Percentiles rank a stretch among this genome's conserved stretches.
These are phyloP conservation scores for Drosophila longiperda DNA, from an alignment of 2,888 invertebrate genomes.

Conservation along the genomic window DNA sequence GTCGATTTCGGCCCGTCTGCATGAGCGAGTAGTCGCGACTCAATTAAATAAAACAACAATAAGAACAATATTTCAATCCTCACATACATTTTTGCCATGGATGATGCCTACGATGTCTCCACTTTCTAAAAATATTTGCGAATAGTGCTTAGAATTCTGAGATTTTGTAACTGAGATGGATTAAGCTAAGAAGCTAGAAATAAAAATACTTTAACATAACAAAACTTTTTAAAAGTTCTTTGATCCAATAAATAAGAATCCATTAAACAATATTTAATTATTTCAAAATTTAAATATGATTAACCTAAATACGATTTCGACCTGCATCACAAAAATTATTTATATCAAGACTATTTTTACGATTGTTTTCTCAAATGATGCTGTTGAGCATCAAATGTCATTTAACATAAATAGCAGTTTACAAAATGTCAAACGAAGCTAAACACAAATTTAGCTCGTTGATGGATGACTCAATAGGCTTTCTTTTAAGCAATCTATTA, in stretches of 20 bases:
- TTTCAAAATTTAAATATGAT: not conserved
- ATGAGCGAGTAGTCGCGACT: not conserved
- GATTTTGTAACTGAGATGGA: not conserved
- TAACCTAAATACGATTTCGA: constrained; percentile 10
- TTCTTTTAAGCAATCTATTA: not conserved
- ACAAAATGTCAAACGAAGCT: constrained; percentile 2
- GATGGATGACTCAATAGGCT: not conserved
- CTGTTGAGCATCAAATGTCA: not conserved
- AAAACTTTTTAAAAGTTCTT: not conserved
- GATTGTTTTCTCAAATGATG: not conserved
- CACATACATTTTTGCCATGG: constrained; percentile 48
- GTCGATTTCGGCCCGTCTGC: not conserved
- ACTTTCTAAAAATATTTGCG: not conserved
- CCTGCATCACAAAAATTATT: constrained; percentile 6
- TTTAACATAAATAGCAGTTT: constrained; percentile 25
- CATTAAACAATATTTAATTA: not conserved
- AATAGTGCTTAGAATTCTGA: not conserved
- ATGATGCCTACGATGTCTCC: not conserved
- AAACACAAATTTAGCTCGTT: not conserved
- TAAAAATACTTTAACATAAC: not conserved
- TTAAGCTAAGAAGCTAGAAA: not conserved
- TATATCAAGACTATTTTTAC: constrained; percentile 4
- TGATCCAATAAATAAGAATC: not conserved
- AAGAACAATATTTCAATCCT: constrained; percentile 14
- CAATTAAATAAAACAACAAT: constrained; percentile 47